These are phyloP conservation scores for Carassius auratus DNA, from an alignment of 2,113 vertebrate genomes.

Conservation along the genomic window DNA sequence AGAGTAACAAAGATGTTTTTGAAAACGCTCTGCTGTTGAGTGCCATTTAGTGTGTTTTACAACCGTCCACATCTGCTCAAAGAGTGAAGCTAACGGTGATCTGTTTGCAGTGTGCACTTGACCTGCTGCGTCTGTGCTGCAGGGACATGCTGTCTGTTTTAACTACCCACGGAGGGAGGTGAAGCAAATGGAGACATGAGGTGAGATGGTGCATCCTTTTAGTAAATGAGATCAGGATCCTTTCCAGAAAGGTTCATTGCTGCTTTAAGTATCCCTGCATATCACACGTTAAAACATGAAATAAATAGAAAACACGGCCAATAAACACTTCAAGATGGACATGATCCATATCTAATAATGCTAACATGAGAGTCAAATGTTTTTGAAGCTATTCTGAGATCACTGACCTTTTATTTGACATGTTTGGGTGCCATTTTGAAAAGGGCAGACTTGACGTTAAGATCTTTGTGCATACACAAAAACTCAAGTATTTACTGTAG, in stretches of 20 bases:
- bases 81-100: background rate
- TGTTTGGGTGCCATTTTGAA: slow-evolving; percentile 62
- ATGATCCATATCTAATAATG: background rate
- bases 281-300: background rate
- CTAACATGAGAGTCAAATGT: slow-evolving; percentile 11
- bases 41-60: background rate
- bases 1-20: slow-evolving; percentile 11
- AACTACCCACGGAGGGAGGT: slow-evolving; percentile 85
- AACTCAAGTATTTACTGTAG: background rate
- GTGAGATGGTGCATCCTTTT: background rate
- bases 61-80: background rate
- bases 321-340: background rate
- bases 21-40: background rate
- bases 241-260: background rate
- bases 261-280: background rate
- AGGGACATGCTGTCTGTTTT: slow-evolving; percentile 83
- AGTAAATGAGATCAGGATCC: background rate
- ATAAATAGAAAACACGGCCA: background rate
- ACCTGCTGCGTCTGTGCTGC: slow-evolving; percentile 75
- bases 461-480: slow-evolving; percentile 41
- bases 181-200: slow-evolving; percentile 70
- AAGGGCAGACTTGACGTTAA: slow-evolving; percentile 66
- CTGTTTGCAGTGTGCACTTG: slow-evolving; percentile 1
- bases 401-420: slow-evolving; percentile 67
- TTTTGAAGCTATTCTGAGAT: slow-evolving; percentile 50